Evolutionary conservation across 2,797 vertebrate species (phyloP).

Genomic region (Chromobotia macracanthus): DNA sequence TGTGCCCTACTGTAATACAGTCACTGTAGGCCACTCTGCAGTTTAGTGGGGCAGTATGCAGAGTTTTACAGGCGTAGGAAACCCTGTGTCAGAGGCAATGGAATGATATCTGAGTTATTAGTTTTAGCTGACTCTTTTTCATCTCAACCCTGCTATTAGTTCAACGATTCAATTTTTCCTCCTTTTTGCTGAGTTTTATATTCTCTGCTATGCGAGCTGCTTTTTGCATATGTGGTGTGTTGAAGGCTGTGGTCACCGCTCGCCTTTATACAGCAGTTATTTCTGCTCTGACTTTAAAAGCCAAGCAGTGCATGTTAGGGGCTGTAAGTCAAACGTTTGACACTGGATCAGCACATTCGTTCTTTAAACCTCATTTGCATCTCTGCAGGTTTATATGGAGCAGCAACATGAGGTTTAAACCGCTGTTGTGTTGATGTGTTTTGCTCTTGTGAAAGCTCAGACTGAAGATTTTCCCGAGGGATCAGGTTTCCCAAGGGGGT

Average conservation of each 20-base stretch:
- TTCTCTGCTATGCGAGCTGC: constrained; percentile 46
- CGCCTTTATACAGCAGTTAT: constrained; percentile 8
- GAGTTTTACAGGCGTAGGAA: constrained; percentile 33
- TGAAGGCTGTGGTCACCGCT: not conserved
- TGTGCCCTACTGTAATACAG: not conserved
- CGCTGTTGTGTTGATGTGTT: constrained; percentile 16
- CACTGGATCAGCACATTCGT: not conserved
- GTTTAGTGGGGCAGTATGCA: constrained; percentile 4
- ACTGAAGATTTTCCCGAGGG: constrained; percentile 11
- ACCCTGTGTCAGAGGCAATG: constrained; percentile 33
- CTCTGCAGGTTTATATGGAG: constrained; percentile 26
- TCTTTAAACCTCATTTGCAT: constrained; percentile 9
- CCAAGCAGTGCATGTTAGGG: not conserved
- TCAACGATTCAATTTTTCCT: not conserved
- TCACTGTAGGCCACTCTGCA: not conserved
- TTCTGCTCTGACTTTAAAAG: constrained; percentile 19
- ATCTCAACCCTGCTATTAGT: constrained; percentile 47
- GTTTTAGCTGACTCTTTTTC: constrained; percentile 7
- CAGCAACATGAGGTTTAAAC: constrained; percentile 8
- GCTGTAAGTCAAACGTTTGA: constrained; percentile 37
- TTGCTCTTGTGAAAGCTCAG: constrained; percentile 40
- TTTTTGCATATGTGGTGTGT: constrained; percentile 45
- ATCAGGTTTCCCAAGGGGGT: not conserved
- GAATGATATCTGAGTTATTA: constrained; percentile 46
- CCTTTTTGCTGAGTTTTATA: constrained; percentile 39